Evolutionary conservation across 92 coral and sea anemone species (phyloP), one percentile per base, ranked within the genome.

Genomic region (Isaurus tuberculatus): DNA sequence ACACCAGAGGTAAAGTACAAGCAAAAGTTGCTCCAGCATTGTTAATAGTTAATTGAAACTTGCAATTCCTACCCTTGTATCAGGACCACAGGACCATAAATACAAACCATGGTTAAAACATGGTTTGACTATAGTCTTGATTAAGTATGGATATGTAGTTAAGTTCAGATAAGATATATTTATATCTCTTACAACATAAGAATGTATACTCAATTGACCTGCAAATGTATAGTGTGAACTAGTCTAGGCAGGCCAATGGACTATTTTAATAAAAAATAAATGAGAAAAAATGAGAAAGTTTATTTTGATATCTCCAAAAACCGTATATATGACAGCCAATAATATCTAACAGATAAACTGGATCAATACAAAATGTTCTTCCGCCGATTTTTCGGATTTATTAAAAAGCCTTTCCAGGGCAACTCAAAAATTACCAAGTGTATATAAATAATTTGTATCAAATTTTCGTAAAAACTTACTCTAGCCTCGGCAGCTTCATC

Each of bases 401-500:
- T 53, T 16, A 17, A 53, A 53, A 53, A n/a, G 61, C 2, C 61
- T 53, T 53, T 53, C 2, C 44, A 40, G 44, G n/a, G 44, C 2
- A 40, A 40, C 44, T 53, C 61, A 53, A 53, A 44, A 53, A 53
- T 53, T 0, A 16, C 22, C 25, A 53, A 6, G 51, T 44, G 15
- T 2, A 44, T 44, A 44, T 44, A 44, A 8, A 60, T 60, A 25
- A 60, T 60, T 60, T 60, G 66, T 60, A 23, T 60, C 36, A 15
- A 28, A 29, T 27, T 65, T 65, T 15, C 36, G 37, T 65, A 65
- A 25, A 65, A 65, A 65, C 70, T 65, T 65, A 65, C 70, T 65
- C 70, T 65, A 65, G 43, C 70, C 70, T 65, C 70, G 70, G 37
- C 42, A 30, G 40, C 70, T 65, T 32, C 19, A 5, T 65, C 70